phyloP scores from a whole-genome alignment of 30 jellyfish, hydroid and myxozoan genomes.

The Aurelia sp. region DNA sequence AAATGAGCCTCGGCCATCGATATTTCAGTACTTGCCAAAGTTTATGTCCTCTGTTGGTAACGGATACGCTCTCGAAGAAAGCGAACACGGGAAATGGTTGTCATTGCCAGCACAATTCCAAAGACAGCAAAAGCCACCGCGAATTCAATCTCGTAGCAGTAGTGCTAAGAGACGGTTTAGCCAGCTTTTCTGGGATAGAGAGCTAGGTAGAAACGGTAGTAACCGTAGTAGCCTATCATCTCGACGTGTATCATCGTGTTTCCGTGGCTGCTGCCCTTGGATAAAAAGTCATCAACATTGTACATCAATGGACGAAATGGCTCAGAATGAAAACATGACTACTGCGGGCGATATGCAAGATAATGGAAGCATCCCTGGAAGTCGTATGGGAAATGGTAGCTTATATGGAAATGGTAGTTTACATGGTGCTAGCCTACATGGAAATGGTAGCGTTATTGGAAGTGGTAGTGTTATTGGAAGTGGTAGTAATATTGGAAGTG shows the following conservation, averaged over 20 bases:
- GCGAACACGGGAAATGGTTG: slow-evolving; percentile 32
- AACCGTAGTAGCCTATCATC: slow-evolving; percentile 56
- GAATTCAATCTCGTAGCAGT: slow-evolving; percentile 2
- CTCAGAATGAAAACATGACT: background rate
- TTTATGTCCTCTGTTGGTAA: slow-evolving; percentile 20
- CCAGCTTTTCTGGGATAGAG: slow-evolving; percentile 67
- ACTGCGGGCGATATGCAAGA: background rate
- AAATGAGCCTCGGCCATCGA: slow-evolving; percentile 68
- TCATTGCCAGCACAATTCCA: slow-evolving; percentile 58
- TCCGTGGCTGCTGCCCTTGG: slow-evolving; percentile 52
- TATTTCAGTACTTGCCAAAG: slow-evolving; percentile 57
- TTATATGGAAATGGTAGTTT: too few relatives aligned
- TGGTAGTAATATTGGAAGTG: background rate
- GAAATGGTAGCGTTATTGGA: background rate
- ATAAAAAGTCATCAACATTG: slow-evolving; percentile 21
- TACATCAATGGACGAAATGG: slow-evolving; percentile 20
- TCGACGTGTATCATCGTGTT: slow-evolving; percentile 42
- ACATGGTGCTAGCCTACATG: background rate
- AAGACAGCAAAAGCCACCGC: slow-evolving; percentile 30
- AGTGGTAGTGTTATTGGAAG: background rate
- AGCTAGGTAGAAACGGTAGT: slow-evolving; percentile 31
- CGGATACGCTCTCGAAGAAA: background rate
- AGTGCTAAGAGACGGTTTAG: slow-evolving; percentile 59
- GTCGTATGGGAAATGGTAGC: too few relatives aligned
- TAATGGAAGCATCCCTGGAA: background rate